A percentile compares a stretch with the other conserved stretches of the same genome.
phyloP scores from a whole-genome alignment of 2,113 vertebrate genomes.

The Grantiella picta region DNA sequence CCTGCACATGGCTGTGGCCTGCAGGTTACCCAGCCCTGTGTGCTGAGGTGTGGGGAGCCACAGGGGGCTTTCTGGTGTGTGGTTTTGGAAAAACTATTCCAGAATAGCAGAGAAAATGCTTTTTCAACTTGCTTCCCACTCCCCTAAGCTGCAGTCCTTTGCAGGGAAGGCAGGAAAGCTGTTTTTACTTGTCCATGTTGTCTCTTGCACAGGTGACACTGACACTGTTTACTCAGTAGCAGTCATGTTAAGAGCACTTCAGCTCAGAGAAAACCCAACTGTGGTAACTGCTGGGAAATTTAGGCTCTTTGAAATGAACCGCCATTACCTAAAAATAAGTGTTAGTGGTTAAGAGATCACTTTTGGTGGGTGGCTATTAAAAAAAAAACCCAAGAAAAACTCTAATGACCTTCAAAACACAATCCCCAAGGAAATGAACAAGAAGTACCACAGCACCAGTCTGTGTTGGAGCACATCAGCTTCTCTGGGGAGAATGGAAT shows the following conservation, averaged over 20 bases:
- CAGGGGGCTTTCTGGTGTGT: neutral
- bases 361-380: neutral
- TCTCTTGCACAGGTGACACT: neutral
- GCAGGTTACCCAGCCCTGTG: accelerated
- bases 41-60: neutral
- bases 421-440: neutral
- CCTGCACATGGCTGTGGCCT: neutral
- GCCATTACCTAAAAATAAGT: neutral
- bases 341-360: neutral
- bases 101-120: neutral
- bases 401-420: neutral
- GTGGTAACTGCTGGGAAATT: neutral
- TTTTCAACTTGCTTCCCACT: neutral
- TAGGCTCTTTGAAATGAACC: neutral
- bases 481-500: neutral
- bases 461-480: neutral
- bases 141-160: neutral
- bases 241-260: neutral
- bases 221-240: neutral
- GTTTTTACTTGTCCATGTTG: neutral
- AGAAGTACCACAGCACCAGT: neutral
- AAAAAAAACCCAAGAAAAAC: neutral
- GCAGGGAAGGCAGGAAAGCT: neutral
- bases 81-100: neutral
- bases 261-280: neutral